Evolutionary conservation across 92 coral and sea anemone species (phyloP).

Genomic region (Epizoanthus rinbou): DNA sequence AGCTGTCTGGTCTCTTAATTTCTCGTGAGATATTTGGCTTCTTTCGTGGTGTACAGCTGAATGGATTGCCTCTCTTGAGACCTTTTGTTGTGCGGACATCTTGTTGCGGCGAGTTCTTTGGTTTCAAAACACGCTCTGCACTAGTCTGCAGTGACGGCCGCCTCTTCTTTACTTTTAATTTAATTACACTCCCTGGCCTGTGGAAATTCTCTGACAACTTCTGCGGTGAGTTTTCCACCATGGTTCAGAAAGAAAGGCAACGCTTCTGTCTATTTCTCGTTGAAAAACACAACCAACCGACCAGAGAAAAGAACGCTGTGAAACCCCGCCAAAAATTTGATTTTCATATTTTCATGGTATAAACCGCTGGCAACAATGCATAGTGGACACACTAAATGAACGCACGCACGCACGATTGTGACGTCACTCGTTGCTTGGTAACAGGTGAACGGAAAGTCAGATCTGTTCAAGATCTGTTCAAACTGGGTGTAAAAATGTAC

Average conservation of each 20-base stretch:
- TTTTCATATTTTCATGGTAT: too few relatives aligned
- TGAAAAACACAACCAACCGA: neutral
- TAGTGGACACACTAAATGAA: too few relatives aligned
- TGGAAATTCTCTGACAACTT: conserved; percentile 13
- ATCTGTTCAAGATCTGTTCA: too few relatives aligned
- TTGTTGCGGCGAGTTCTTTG: conserved; percentile 51
- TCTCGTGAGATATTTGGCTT: conserved; percentile 58
- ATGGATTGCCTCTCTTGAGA: conserved; percentile 85
- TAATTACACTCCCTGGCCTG: conserved; percentile 71
- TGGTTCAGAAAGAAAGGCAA: neutral
- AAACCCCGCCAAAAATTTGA: conserved; percentile 38
- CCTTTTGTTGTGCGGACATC: conserved; percentile 61
- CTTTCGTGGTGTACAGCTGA: conserved; percentile 82
- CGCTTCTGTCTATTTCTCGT: neutral
- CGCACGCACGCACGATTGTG: too few relatives aligned
- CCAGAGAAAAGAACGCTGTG: neutral
- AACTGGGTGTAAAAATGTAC: too few relatives aligned
- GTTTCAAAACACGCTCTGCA: conserved; percentile 64
- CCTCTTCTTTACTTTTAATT: conserved; percentile 77
- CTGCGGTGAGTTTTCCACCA: conserved; percentile 9
- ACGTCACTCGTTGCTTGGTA: too few relatives aligned
- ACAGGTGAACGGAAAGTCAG: too few relatives aligned
- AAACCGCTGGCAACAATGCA: too few relatives aligned
- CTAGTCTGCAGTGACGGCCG: conserved; percentile 35
- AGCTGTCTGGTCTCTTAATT: conserved; percentile 46